Conservation (phyloP, 2,113 vertebrate species). For the Glareola pratincola region DNA sequence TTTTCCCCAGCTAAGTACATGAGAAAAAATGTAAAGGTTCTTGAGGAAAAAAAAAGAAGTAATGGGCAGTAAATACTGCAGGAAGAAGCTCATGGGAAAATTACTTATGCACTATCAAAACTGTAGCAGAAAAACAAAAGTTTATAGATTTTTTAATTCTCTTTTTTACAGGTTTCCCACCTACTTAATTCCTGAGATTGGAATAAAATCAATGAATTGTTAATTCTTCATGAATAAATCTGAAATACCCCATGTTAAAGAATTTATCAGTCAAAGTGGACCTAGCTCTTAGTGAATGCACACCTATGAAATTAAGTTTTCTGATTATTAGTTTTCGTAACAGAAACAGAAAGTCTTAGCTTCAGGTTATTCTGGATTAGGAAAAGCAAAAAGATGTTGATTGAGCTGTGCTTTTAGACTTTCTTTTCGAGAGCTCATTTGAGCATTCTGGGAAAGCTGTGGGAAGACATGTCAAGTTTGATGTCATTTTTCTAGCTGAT, state of each 20-base stretch:
- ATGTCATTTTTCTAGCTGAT: not conserved
- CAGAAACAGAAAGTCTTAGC: not conserved
- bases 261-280: not conserved
- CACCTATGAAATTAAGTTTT: not conserved
- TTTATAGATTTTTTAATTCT: not conserved
- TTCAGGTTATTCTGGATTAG: not conserved
- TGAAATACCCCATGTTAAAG: not conserved
- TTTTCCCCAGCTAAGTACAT: not conserved
- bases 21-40: not conserved
- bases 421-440: not conserved
- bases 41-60: not conserved
- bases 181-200: not conserved
- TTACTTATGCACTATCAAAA: not conserved
- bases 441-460: not conserved
- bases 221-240: not conserved
- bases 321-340: not conserved
- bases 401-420: not conserved
- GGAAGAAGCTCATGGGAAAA: not conserved
- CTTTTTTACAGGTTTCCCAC: not conserved
- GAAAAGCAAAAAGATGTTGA: not conserved
- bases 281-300: not conserved
- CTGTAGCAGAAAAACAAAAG: not conserved
- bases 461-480: not conserved
- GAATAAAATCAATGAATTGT: not conserved
- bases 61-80: not conserved